Percentiles rank a stretch among this genome's conserved stretches.
Conservation (phyloP, 2,888 invertebrate species). For the Melolontha melolontha region DNA sequence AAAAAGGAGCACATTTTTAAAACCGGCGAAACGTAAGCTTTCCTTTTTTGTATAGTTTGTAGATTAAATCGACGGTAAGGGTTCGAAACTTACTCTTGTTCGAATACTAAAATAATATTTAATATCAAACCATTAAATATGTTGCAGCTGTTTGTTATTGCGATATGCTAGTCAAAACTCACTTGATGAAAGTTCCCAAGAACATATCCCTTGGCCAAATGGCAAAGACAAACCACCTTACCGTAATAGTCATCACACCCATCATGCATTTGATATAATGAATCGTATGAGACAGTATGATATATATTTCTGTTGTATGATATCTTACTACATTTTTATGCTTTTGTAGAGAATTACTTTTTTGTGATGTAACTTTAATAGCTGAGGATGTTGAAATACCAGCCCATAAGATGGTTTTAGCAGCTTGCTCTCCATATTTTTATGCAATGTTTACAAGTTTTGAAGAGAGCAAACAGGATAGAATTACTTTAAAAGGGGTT, state of each 20-base stretch:
- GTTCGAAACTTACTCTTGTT: too few species aligned
- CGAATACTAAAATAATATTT: too few species aligned
- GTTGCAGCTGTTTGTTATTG: slow-evolving; percentile 73
- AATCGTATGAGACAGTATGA: slow-evolving; percentile 84
- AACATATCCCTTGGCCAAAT: slow-evolving; percentile 77
- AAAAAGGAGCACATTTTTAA: too few species aligned
- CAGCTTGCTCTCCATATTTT: slow-evolving; percentile 95
- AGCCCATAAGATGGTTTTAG: slow-evolving; percentile 93
- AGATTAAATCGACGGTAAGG: too few species aligned
- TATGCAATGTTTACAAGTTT: slow-evolving; percentile 97
- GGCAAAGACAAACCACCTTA: slow-evolving; percentile 78
- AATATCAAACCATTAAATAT: background rate
- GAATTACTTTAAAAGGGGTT: slow-evolving; percentile 88
- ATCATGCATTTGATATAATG: slow-evolving; percentile 83
- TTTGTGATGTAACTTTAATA: slow-evolving; percentile 89
- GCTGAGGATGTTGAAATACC: slow-evolving; percentile 83
- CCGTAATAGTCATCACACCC: slow-evolving; percentile 79
- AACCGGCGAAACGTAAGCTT: too few species aligned
- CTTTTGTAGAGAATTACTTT: slow-evolving; percentile 75
- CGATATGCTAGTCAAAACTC: slow-evolving; percentile 92
- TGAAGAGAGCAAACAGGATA: slow-evolving; percentile 87
- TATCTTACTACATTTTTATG: background rate
- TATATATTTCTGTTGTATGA: background rate
- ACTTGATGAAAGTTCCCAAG: slow-evolving; percentile 89
- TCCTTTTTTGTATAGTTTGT: too few species aligned